Evolutionary conservation across 2,797 vertebrate genomes (phyloP), one percentile per base, ranked within the genome.

Genomic region (Octomys mimax): DNA sequence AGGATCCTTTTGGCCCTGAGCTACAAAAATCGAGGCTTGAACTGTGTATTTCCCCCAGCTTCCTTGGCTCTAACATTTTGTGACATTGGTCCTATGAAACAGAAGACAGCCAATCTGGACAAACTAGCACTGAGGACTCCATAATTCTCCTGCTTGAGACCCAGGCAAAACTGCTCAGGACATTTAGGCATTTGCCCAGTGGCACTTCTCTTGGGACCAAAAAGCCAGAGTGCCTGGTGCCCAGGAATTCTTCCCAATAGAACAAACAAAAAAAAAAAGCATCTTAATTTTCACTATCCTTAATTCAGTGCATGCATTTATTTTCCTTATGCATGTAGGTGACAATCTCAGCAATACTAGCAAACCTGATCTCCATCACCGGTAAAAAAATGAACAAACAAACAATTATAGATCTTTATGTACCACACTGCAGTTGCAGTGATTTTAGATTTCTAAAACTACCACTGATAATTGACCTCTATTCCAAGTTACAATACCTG

Each of bases 81-180:
- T 31, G 90, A 33, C 39, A 26, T 46, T 77, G 42, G 22, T 31
- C 33, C 81, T 57, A 9, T 66, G 31, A 54, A 59, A 57, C 31
- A 46, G 46, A 52, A 61, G n/a, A 70, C n/a, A 64, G 73, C 24
- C 79, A 49, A 24, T 68, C 21, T 10, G 3, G 46, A 14, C 71
- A 80, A 59, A 21, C 10, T 0, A 7, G 31, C 10, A 46, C 22
- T 11, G 1, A 0, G 10, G 59, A 46, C 18, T 10, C 36, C 6
- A 33, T 0, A 10, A 22, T 13, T 9, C 87, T 28, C 46, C 52
- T 13, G 19, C 31, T 54, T 59, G 52, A 28, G 0, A 2, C 36
- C 5, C 39, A 8, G 7, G 6, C 52, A 57, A 57, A 59, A 31
- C 10, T 28, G 4, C 42, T 52, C 4, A 2, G 73, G 18, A 4